These are phyloP conservation scores for fruit fly (Drosophila melanogaster) DNA, from an alignment of 1,140 invertebrate genomes.

Conservation along the genomic window DNA sequence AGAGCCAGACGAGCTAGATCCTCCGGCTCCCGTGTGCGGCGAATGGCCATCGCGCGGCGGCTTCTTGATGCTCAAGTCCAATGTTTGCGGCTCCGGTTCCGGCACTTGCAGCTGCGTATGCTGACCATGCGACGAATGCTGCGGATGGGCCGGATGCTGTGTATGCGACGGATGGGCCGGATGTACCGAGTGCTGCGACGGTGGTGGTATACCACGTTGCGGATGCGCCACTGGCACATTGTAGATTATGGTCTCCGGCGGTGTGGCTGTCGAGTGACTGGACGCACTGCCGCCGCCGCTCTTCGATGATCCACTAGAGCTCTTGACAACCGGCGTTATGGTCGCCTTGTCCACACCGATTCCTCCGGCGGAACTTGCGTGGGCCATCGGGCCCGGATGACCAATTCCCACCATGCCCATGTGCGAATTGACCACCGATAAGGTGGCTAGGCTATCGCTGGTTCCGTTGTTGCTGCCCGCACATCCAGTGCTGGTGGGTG, in stretches of 20 bases:
- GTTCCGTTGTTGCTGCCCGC: conserved; percentile 32
- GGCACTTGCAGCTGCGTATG: conserved; percentile 7
- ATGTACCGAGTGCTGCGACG: conserved; percentile 19
- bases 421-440: conserved; percentile 88
- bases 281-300: conserved; percentile 87
- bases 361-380: conserved; percentile 11
- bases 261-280: conserved; percentile 55
- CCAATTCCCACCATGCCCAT: conserved; percentile 58
- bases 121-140: conserved; percentile 4
- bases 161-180: conserved; percentile 13
- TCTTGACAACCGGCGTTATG: conserved; percentile 86
- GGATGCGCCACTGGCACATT: conserved; percentile 50
- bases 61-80: conserved; percentile 93
- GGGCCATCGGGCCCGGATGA: conserved; percentile 63
- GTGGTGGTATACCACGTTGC: conserved; percentile 15
- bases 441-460: conserved; percentile 86
- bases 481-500: conserved; percentile 7
- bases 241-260: conserved; percentile 86
- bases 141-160: conserved; percentile 6
- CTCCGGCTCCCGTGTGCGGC: conserved; percentile 84
- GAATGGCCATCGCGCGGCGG: conserved; percentile 86
- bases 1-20: not conserved
- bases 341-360: conserved; percentile 64
- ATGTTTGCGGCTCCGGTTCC: conserved; percentile 87
- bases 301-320: conserved; percentile 47